Evolutionary conservation across 2,888 invertebrate species (phyloP).

Genomic region (Drosophila stalkeri): DNA sequence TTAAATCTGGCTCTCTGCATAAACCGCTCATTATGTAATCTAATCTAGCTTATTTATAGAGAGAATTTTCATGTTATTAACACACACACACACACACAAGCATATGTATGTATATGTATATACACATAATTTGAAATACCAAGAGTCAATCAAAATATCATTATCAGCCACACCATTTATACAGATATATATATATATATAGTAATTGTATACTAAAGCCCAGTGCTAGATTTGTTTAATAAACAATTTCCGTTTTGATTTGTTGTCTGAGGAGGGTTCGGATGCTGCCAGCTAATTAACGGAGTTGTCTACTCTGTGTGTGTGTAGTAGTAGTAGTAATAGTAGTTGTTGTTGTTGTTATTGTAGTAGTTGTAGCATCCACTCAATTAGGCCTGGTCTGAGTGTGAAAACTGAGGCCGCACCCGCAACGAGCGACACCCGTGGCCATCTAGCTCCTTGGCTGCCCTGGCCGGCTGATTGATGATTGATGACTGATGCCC

Average conservation of each 20-base stretch:
- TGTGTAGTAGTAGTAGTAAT: neutral
- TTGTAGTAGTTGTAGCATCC: slow-evolving; percentile 16
- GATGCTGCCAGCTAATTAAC: slow-evolving; percentile 58
- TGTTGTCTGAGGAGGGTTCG: slow-evolving; percentile 54
- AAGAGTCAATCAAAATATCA: slow-evolving; percentile 69
- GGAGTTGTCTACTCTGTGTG: slow-evolving; percentile 12
- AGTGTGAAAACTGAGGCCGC: slow-evolving; percentile 65
- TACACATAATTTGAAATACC: slow-evolving; percentile 35
- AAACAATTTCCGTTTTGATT: slow-evolving; percentile 78
- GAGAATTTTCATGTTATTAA: slow-evolving; percentile 36
- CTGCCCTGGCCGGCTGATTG: slow-evolving; percentile 33
- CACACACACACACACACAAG: slow-evolving; percentile 19
- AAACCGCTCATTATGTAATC: slow-evolving; percentile 41
- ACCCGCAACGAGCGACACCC: slow-evolving; percentile 37
- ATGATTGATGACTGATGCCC: slow-evolving; percentile 23
- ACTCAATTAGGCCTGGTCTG: slow-evolving; percentile 60
- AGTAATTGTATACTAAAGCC: slow-evolving; percentile 13
- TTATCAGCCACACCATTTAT: slow-evolving; percentile 47
- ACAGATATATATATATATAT: too few species aligned
- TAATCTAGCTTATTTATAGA: slow-evolving; percentile 27
- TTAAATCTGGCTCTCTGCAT: neutral
- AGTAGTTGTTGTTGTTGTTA: neutral
- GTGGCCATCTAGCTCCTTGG: slow-evolving; percentile 1
- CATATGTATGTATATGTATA: too few species aligned
- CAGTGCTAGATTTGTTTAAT: slow-evolving; percentile 70